phyloP scores from a whole-genome alignment of 1,140 invertebrate genomes.

The Neuroterus valhalla region DNA sequence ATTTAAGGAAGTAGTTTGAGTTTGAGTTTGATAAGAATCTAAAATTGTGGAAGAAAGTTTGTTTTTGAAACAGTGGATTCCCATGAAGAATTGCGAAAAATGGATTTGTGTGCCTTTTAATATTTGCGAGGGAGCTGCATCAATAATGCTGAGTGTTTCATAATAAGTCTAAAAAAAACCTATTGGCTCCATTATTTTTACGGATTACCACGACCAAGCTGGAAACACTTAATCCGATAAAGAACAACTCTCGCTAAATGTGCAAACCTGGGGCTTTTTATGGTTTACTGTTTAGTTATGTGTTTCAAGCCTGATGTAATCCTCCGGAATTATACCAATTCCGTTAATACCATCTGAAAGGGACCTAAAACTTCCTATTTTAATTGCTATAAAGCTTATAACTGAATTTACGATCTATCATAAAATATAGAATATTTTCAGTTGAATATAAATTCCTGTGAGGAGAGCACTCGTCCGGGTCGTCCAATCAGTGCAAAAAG shows the following conservation, averaged over 20 bases:
- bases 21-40: no score
- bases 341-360: neutral
- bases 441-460: no score
- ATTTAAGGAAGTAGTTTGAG: no score
- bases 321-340: neutral
- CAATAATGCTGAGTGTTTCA: neutral
- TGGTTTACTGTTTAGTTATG: constrained; percentile 2
- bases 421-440: no score
- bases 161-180: constrained; percentile 13
- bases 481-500: no score
- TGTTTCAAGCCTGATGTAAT: constrained; percentile 11
- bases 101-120: neutral
- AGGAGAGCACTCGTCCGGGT: no score
- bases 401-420: no score
- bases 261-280: neutral
- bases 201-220: constrained; percentile 13
- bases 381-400: no score
- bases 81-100: no score
- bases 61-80: no score
- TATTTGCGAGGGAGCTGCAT: neutral
- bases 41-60: no score
- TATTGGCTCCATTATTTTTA: constrained; percentile 26
- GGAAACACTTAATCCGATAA: constrained; percentile 19
- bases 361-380: neutral
- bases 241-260: constrained; percentile 17